Evolutionary conservation across 2,113 vertebrate genomes (phyloP).

Genomic region (Pagrus major): DNA sequence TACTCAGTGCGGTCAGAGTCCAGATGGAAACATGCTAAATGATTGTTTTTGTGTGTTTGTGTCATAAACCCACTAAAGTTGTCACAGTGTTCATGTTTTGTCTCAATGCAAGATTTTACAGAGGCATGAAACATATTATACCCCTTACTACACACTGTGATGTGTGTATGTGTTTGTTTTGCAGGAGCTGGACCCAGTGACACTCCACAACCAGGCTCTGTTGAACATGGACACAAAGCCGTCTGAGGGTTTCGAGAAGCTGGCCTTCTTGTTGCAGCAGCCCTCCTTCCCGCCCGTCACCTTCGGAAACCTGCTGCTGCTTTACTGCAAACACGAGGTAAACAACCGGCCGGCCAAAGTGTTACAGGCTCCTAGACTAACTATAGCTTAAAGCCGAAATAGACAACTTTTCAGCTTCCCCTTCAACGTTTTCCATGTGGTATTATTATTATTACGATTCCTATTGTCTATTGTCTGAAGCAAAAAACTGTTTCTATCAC

Average conservation of each 20-base stretch:
- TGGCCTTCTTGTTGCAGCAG: constrained; percentile 95
- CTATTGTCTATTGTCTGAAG: too few relatives aligned
- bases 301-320: constrained; percentile 94
- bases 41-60: neutral
- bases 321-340: constrained; percentile 93
- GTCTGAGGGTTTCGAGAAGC: constrained; percentile 94
- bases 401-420: too few relatives aligned
- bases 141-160: neutral
- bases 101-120: neutral
- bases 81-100: neutral
- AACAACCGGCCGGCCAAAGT: too few relatives aligned
- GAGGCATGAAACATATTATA: neutral
- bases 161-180: constrained; percentile 5
- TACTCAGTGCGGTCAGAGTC: neutral
- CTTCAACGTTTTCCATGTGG: too few relatives aligned
- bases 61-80: neutral
- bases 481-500: too few relatives aligned
- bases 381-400: neutral
- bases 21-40: neutral
- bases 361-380: too few relatives aligned
- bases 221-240: constrained; percentile 95
- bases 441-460: too few relatives aligned
- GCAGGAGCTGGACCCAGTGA: constrained; percentile 93
- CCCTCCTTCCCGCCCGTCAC: constrained; percentile 93
- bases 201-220: constrained; percentile 95